Base-by-base conservation (phyloP, 2,888 invertebrate genomes). In the Eupithecia dodoneata region DNA sequence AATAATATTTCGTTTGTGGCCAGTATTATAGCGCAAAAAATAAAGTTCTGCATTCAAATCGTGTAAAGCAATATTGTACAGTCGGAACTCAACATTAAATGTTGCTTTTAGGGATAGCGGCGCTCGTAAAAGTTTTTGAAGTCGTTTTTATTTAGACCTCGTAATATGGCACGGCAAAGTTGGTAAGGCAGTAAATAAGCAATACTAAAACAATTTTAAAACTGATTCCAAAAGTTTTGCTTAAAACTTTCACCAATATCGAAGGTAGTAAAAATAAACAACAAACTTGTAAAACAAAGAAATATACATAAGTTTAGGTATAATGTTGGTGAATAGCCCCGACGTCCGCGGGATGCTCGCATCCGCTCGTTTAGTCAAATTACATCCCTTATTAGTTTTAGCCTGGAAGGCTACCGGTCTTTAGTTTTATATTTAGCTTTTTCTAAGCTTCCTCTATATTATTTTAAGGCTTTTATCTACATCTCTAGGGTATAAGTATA, bases 221-320 rank as follows among this genome's bases (percentile, higher is more conserved):
- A 18, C 55, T n/a, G 55, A n/a, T 18, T 18, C 55, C 13, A 66
- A 18, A 45, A 41, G 15, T 70, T 52, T 52, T 71, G 44, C 49
- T 44, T 4, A 12, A 72, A 72, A 59, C 67, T 63, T 70, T 45
- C 41, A 52, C 18, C 63, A 18, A 70, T 73, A 18, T 47, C 49
- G 55, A 71, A 70, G 70, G 52, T 52, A 52, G 7, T 75, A 69
- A 70, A 86, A 85, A 85, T 82, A 85, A 87, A 85, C 80, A 87
- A 84, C 84, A 83, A 81, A 79, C 84, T 84, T 87, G 86, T 89
- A 89, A 80, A 91, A 91, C 90, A 91, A 91, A 91, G 88, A 87
- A 87, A 86, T 87, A 87, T 30, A 30, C 30, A 30, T 87, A 84
- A 86, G 84, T 87, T 88, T 88, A 30, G 30, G 30, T 30, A 86